A percentile compares a stretch with the other conserved stretches of the same genome.
Conservation (phyloP, 2,888 invertebrate species). For the Drosophila subquinaria region DNA sequence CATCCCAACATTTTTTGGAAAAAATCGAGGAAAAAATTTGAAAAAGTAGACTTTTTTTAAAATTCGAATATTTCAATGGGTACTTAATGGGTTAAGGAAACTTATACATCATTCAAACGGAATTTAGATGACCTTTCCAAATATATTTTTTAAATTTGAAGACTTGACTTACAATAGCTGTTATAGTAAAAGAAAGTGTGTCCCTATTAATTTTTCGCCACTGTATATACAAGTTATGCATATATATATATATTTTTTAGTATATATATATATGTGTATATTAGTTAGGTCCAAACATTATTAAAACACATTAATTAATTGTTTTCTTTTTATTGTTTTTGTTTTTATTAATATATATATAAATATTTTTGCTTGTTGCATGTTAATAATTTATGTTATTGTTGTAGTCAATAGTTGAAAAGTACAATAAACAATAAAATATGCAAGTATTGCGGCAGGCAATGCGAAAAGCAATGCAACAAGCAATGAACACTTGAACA, state of each 20-base stretch:
- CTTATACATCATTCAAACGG: no score
- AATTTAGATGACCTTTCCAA: no score
- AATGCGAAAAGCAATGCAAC: slow-evolving; percentile 18
- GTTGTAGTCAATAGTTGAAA: slow-evolving; percentile 51
- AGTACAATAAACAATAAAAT: slow-evolving; percentile 29
- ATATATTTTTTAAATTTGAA: no score
- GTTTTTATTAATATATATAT: slow-evolving; percentile 18
- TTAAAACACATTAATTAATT: slow-evolving; percentile 27
- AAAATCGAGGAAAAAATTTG: no score
- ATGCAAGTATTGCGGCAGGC: slow-evolving; percentile 10
- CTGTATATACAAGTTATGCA: slow-evolving; percentile 38
- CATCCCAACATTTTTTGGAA: no score
- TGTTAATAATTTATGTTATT: slow-evolving; percentile 44
- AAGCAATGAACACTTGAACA: slow-evolving; percentile 15
- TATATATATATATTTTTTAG: slow-evolving; percentile 27
- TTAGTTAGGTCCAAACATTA: slow-evolving; percentile 55
- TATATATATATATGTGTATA: slow-evolving; percentile 31
- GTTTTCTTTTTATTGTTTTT: slow-evolving; percentile 37
- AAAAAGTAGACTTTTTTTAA: no score
- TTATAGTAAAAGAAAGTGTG: no score
- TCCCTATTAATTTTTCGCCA: no score
- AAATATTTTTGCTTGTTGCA: slow-evolving; percentile 35
- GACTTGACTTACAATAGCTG: no score
- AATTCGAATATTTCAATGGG: no score
- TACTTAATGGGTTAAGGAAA: no score